These are phyloP conservation scores for Drosophila rhopaloa DNA, from an alignment of 1,140 invertebrate species.

Conservation along the genomic window DNA sequence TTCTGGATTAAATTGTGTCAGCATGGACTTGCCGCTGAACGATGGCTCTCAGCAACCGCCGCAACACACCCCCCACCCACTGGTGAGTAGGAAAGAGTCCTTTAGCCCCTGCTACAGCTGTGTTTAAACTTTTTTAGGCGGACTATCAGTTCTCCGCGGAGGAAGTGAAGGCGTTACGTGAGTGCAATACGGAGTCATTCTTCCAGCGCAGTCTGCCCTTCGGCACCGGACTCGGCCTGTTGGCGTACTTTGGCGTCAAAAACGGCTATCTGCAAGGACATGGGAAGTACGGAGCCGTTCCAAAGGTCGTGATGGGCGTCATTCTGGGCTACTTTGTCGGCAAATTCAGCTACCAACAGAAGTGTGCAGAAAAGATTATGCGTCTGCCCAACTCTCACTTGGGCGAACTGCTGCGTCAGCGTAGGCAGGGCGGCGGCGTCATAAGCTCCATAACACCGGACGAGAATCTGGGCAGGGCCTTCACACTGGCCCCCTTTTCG, in stretches of 20 bases:
- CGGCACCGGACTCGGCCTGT: slow-evolving; percentile 86
- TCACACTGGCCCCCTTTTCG: slow-evolving; percentile 85
- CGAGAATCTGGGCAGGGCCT: slow-evolving; percentile 84
- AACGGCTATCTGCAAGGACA: slow-evolving; percentile 85
- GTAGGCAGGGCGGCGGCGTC: slow-evolving; percentile 60
- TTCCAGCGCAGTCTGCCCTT: slow-evolving; percentile 89
- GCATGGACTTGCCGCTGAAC: slow-evolving; percentile 59
- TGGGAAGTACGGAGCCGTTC: slow-evolving; percentile 87
- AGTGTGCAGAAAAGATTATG: slow-evolving; percentile 91
- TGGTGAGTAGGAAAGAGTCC: slow-evolving; percentile 30
- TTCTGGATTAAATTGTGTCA: slow-evolving; percentile 30
- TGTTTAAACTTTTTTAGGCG: slow-evolving; percentile 75
- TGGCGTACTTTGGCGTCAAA: slow-evolving; percentile 88
- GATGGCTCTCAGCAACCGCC: slow-evolving; percentile 12
- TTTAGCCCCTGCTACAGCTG: neutral
- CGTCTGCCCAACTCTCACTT: slow-evolving; percentile 86
- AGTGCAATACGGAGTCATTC: slow-evolving; percentile 91
- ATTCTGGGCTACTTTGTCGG: slow-evolving; percentile 90
- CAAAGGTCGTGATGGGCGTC: slow-evolving; percentile 88
- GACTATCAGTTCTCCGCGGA: slow-evolving; percentile 84
- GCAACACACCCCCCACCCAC: slow-evolving; percentile 32
- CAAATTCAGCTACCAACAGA: slow-evolving; percentile 90
- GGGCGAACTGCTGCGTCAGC: slow-evolving; percentile 71
- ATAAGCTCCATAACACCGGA: slow-evolving; percentile 75
- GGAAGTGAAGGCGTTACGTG: slow-evolving; percentile 88